phyloP scores from a whole-genome alignment of 2,797 vertebrate species.

The Sebastiscus albofasciatus region DNA sequence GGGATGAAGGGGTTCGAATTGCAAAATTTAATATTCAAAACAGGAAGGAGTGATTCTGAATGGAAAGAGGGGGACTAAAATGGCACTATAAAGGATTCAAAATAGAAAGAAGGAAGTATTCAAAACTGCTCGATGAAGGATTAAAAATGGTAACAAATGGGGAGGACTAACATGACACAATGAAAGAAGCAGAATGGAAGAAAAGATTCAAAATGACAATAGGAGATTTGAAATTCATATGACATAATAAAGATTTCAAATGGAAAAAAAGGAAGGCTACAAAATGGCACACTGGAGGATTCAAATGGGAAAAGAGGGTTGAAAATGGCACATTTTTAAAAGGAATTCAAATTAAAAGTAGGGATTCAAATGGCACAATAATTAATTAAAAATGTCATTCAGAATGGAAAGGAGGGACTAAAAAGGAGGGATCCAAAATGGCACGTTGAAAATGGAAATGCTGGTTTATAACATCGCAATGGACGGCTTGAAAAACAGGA shows the following conservation, averaged over 20 bases:
- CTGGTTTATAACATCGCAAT: background rate
- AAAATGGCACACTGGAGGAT: background rate
- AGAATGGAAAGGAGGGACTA: background rate
- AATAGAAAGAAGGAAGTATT: background rate
- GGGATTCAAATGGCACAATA: background rate
- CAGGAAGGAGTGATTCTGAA: too few relatives aligned
- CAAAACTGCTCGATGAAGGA: background rate
- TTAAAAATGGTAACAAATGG: background rate
- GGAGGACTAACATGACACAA: background rate
- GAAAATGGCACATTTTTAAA: background rate
- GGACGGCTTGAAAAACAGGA: background rate
- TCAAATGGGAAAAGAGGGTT: background rate
- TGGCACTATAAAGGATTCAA: background rate
- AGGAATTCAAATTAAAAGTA: background rate
- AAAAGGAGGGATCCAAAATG: background rate
- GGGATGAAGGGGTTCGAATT: background rate
- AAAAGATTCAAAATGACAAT: background rate
- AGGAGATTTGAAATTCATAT: background rate
- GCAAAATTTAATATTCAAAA: background rate
- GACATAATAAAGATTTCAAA: too few relatives aligned
- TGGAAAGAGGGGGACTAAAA: background rate
- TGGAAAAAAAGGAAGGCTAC: background rate
- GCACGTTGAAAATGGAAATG: background rate
- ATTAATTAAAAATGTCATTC: background rate
- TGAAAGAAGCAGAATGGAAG: background rate